phyloP scores from a whole-genome alignment of 2,113 vertebrate genomes.

The Hippocampus abdominalis region DNA sequence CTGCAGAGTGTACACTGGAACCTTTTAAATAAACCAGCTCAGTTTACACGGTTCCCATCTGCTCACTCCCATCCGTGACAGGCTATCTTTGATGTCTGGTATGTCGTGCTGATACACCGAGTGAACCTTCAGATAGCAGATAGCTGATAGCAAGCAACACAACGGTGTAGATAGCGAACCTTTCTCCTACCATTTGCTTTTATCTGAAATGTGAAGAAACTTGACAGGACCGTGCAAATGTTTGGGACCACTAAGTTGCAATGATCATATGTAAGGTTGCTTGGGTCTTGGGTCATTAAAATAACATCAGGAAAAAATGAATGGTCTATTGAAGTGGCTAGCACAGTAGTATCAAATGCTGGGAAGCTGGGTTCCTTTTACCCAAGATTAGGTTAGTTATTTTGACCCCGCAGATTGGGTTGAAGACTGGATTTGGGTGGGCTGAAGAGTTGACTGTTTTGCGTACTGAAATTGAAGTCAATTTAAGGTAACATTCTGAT shows the following conservation, averaged over 20 bases:
- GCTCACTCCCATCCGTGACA: conserved; percentile 18
- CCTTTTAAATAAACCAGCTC: conserved; percentile 21
- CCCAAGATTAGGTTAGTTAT: too few relatives aligned
- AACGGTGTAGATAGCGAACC: neutral
- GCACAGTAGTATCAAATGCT: too few relatives aligned
- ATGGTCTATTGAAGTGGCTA: too few relatives aligned
- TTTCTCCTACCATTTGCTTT: neutral
- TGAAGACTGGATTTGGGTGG: too few relatives aligned
- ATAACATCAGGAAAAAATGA: too few relatives aligned
- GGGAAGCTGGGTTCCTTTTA: too few relatives aligned
- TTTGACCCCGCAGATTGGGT: too few relatives aligned
- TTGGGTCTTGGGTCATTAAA: neutral
- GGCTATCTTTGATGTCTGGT: conserved; percentile 62
- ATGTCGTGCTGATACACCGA: conserved; percentile 32
- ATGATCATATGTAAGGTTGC: neutral
- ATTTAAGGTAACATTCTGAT: too few relatives aligned
- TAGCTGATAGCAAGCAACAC: conserved; percentile 29
- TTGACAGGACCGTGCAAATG: neutral
- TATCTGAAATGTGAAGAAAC: neutral
- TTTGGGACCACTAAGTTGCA: neutral
- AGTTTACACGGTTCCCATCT: conserved; percentile 31
- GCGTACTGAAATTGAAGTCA: too few relatives aligned
- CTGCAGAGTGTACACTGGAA: conserved; percentile 45
- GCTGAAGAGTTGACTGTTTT: too few relatives aligned
- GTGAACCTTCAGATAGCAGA: conserved; percentile 40